phyloP scores from a whole-genome alignment of 2,888 invertebrate species.

The Stenodera caucasica region DNA sequence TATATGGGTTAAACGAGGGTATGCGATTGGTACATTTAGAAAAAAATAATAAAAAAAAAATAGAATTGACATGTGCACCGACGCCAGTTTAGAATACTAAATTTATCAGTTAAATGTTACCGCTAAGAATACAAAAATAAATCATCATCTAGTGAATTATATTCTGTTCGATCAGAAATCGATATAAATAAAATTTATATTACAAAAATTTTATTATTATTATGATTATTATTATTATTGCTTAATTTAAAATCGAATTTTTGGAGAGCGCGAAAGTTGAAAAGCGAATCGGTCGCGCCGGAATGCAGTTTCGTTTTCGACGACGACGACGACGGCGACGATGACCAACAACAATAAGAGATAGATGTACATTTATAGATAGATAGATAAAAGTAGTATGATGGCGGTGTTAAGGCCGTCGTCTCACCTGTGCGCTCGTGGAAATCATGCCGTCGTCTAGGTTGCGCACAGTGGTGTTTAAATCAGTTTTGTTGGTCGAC shows the following conservation, averaged over 20 bases:
- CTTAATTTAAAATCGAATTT: not conserved
- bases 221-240: not conserved
- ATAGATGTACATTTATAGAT: slow-evolving; percentile 17
- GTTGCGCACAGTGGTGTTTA: slow-evolving; percentile 17
- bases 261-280: slow-evolving; percentile 34
- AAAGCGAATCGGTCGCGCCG: slow-evolving; percentile 30
- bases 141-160: too few species aligned
- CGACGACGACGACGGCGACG: slow-evolving; percentile 35
- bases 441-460: slow-evolving; percentile 25
- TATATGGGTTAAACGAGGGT: slow-evolving; percentile 34
- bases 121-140: slow-evolving; percentile 65
- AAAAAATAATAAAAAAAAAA: slow-evolving; percentile 31
- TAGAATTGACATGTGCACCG: slow-evolving; percentile 38
- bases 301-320: slow-evolving; percentile 44
- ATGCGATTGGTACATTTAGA: slow-evolving; percentile 30
- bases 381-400: slow-evolving; percentile 22
- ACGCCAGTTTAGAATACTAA: slow-evolving; percentile 38
- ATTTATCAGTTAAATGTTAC: slow-evolving; percentile 35
- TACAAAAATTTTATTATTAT: too few species aligned
- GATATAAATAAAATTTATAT: too few species aligned
- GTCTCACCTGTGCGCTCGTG: slow-evolving; percentile 29
- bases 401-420: slow-evolving; percentile 15
- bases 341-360: slow-evolving; percentile 31
- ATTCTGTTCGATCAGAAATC: too few species aligned
- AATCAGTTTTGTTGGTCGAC: slow-evolving; percentile 18